These are phyloP conservation scores for Caprella mutica DNA, from an alignment of 2,888 invertebrate genomes.

Conservation along the genomic window DNA sequence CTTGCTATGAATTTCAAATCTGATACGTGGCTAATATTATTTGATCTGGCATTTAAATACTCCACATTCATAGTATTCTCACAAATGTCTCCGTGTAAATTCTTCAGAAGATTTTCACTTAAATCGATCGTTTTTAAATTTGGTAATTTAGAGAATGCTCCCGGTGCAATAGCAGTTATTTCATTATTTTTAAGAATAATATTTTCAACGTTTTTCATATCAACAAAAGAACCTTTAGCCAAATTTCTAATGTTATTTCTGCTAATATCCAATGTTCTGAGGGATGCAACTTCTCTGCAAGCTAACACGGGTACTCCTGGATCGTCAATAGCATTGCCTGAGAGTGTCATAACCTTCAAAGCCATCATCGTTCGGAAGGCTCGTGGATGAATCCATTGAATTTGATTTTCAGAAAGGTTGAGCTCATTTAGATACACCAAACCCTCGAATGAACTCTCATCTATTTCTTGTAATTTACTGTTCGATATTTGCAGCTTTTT, in stretches of 20 bases:
- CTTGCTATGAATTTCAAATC: constrained; percentile 16
- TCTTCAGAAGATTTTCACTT: constrained; percentile 50
- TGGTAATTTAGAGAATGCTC: constrained; percentile 56
- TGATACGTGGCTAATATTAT: constrained; percentile 25
- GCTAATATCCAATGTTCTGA: constrained; percentile 64
- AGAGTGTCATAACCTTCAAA: constrained; percentile 55
- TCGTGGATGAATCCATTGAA: constrained; percentile 65
- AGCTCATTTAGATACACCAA: constrained; percentile 48
- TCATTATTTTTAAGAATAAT: constrained; percentile 67
- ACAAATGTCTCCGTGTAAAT: constrained; percentile 19
- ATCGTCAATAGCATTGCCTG: constrained; percentile 55
- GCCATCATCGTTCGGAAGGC: constrained; percentile 54
- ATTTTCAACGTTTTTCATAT: constrained; percentile 24
- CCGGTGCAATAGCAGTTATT: constrained; percentile 57
- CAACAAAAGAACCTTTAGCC: constrained; percentile 29
- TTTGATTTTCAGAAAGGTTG: constrained; percentile 63
- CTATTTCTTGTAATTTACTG: constrained; percentile 60
- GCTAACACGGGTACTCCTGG: constrained; percentile 23
- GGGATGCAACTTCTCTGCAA: constrained; percentile 41
- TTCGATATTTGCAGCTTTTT: constrained; percentile 64
- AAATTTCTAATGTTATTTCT: constrained; percentile 52
- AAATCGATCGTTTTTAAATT: constrained; percentile 59
- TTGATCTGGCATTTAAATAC: constrained; percentile 26
- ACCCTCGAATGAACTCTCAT: constrained; percentile 35
- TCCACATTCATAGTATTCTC: constrained; percentile 21